Evolutionary conservation across 2,888 invertebrate genomes (phyloP).

Genomic region (Sympetrum striolatum): DNA sequence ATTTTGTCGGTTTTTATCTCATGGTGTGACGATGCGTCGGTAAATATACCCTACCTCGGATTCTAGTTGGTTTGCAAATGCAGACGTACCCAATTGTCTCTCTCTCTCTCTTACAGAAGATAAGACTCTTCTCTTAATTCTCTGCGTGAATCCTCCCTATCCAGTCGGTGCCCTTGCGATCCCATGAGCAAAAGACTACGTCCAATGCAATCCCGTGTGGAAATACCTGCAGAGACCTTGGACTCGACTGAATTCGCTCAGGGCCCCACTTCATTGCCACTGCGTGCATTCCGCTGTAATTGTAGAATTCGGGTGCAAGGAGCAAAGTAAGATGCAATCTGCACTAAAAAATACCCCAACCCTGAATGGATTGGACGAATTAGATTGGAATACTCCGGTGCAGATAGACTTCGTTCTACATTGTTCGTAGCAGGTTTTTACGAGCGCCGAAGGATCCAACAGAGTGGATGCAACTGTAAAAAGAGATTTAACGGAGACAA

Average conservation of each 20-base stretch:
- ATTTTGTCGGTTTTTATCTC: too few species aligned
- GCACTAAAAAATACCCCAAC: not conserved
- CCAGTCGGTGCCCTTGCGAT: not conserved
- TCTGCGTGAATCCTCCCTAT: not conserved
- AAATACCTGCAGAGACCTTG: not conserved
- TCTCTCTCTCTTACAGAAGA: too few species aligned
- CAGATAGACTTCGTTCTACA: not conserved
- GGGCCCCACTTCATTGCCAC: not conserved
- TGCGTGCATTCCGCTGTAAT: constrained; percentile 6
- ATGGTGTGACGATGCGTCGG: too few species aligned
- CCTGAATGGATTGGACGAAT: too few species aligned
- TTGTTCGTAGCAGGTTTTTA: not conserved
- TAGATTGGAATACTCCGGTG: too few species aligned
- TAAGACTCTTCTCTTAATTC: too few species aligned
- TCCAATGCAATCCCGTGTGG: not conserved
- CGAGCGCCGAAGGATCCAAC: not conserved
- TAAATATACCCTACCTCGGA: too few species aligned
- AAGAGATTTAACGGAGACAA: not conserved
- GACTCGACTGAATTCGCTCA: not conserved
- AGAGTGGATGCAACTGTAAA: constrained; percentile 13
- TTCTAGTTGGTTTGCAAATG: too few species aligned
- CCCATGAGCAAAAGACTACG: not conserved
- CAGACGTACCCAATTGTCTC: too few species aligned
- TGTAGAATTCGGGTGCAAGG: not conserved
- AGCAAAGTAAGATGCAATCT: not conserved